phyloP scores from a whole-genome alignment of 2,888 invertebrate species.

The Timandra comae region DNA sequence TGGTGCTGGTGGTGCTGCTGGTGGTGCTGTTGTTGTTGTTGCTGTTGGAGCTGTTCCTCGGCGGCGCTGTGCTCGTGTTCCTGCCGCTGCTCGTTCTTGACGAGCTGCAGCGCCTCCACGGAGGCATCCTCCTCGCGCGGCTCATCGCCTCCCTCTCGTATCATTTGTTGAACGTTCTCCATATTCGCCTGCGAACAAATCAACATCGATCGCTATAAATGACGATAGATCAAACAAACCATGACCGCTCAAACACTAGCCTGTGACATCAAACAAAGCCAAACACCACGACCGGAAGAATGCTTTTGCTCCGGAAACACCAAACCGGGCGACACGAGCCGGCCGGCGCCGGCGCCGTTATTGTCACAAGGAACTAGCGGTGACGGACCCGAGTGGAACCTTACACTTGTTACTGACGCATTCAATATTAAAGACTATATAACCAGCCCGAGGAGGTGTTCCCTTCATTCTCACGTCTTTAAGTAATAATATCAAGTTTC shows the following conservation, averaged over 20 bases:
- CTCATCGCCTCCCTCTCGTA: slow-evolving; percentile 27
- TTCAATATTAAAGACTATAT: no score
- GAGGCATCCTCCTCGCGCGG: slow-evolving; percentile 32
- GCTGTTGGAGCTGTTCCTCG: slow-evolving; percentile 19
- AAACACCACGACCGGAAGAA: background rate
- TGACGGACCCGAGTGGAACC: no score
- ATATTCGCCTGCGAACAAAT: slow-evolving; percentile 25
- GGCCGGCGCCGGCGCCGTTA: background rate
- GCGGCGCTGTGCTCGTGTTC: slow-evolving; percentile 45
- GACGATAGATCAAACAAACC: background rate
- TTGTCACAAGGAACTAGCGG: no score
- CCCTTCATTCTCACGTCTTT: no score
- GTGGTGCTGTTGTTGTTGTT: slow-evolving; percentile 8
- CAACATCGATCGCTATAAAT: background rate
- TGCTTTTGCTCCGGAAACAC: background rate
- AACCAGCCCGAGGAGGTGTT: no score
- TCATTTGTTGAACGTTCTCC: slow-evolving; percentile 44
- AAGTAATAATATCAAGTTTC: no score
- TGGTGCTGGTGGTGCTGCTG: slow-evolving; percentile 9
- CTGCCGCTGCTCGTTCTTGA: slow-evolving; percentile 59
- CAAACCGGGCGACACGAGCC: slow-evolving; percentile 1
- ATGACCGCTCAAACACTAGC: slow-evolving; percentile 2
- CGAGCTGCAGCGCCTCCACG: slow-evolving; percentile 58
- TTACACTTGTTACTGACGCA: no score
- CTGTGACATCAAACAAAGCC: background rate